Evolutionary conservation across 2,888 invertebrate species (phyloP).

Genomic region (Ophion ventricosus): DNA sequence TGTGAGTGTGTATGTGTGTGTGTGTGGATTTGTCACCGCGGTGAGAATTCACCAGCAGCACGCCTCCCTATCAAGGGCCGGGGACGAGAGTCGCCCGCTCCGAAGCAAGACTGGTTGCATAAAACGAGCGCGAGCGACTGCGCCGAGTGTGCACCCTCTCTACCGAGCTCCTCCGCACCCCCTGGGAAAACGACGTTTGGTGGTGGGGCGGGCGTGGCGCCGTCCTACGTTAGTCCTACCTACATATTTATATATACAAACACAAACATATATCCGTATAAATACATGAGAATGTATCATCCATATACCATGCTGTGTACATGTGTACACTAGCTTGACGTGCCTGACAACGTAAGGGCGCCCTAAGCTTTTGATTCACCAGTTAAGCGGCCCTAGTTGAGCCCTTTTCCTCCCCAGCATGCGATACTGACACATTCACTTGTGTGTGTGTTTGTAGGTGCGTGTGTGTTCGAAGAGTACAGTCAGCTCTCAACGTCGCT

Average conservation of each 20-base stretch:
- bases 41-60: constrained; percentile 69
- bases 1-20: constrained; percentile 26
- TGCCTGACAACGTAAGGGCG: neutral
- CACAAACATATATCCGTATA: neutral
- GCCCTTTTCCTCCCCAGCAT: constrained; percentile 6
- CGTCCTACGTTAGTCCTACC: constrained; percentile 63
- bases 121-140: constrained; percentile 81
- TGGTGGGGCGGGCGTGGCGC: constrained; percentile 81
- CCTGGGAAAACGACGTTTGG: constrained; percentile 62
- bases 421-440: neutral
- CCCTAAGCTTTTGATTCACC: neutral
- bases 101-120: constrained; percentile 82
- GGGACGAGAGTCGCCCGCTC: constrained; percentile 77
- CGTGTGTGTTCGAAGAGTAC: neutral
- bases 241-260: constrained; percentile 2
- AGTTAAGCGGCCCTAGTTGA: neutral
- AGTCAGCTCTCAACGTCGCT: constrained; percentile 48
- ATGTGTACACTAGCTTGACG: neutral
- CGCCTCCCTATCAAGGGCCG: constrained; percentile 76
- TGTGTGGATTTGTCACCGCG: constrained; percentile 54
- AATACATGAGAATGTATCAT: neutral
- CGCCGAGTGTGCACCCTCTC: constrained; percentile 75
- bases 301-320: neutral
- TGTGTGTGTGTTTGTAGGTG: neutral
- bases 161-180: constrained; percentile 64